Evolutionary conservation across 2,888 invertebrate species (phyloP), one percentile per base, ranked within the genome.

Genomic region (Drosophila aldrichi): DNA sequence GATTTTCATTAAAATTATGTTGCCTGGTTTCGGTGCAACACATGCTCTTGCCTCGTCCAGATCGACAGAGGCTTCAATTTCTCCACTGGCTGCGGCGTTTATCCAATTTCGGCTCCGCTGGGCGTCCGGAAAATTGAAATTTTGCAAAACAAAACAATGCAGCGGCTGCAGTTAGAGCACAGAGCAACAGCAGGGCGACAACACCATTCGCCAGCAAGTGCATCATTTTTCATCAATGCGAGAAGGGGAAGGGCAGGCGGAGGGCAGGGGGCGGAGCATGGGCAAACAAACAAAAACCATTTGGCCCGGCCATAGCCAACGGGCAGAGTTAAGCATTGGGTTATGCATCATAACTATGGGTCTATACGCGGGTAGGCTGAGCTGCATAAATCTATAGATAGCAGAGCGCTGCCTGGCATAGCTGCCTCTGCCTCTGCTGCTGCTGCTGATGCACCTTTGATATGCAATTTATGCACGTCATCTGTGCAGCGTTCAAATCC

Each of bases 381-480:
- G 80, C 77, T 81, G 82, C 80, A 88, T 88, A 88, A 83, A 88
- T 86, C 84, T 75, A 82, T 82, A 84, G 89, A 86, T 88, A 82
- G 77, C 84, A 80, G 57, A 58, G 62, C 2, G 67, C 56, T 58
- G 64, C 44, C 73, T 61, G 62, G 25, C 29, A 7, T 29, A 29
- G 67, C 54, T 58, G 69, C 48, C 73, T 66, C 49, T 62, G n/a
- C 48, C 20, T 38, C 44, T 59, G 57, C 56, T 43, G 63, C 64
- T 55, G 48, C 51, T 64, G 59, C 73, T 76, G 83, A 75, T 77
- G 83, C 88, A 86, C 86, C 88, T 86, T 86, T 86, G 84, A 88
- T 84, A 84, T 88, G 86, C 86, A 87, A 87, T 87, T 87, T 88
- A 87, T 87, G 84, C 81, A 84, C 82, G 79, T 82, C 86, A 87